Conservation (phyloP, 2,113 vertebrate species). For the Ammodytes dubius region DNA sequence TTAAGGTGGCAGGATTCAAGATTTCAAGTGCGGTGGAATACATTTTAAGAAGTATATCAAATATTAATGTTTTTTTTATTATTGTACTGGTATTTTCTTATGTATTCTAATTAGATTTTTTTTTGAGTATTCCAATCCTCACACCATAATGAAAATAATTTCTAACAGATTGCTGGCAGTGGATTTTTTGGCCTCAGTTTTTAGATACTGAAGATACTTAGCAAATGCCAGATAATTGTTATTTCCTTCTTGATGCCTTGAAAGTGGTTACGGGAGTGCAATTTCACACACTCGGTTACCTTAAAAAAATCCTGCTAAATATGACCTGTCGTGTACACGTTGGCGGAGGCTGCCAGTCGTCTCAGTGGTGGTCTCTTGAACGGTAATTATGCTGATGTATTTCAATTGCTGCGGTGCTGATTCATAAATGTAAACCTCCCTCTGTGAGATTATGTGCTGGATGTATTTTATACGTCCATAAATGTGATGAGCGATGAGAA, state of each 20-base stretch:
- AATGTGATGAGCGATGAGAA: constrained; percentile 30
- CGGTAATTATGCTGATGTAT: constrained; percentile 9
- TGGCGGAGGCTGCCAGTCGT: not conserved
- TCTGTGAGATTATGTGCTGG: constrained; percentile 20
- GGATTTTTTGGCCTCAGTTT: not conserved
- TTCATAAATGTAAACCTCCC: constrained; percentile 37
- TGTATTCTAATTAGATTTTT: not conserved
- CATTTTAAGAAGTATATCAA: too few relatives aligned
- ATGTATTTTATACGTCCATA: constrained; percentile 6
- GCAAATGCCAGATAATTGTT: not conserved
- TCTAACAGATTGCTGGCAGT: not conserved
- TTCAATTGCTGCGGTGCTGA: constrained; percentile 4
- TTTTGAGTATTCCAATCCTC: constrained; percentile 4
- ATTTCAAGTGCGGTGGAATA: not conserved
- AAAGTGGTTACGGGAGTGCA: not conserved
- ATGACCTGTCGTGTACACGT: not conserved
- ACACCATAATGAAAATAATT: not conserved
- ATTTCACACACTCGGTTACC: not conserved
- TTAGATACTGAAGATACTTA: not conserved
- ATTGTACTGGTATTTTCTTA: not conserved
- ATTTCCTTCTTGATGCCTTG: not conserved
- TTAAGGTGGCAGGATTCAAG: not conserved
- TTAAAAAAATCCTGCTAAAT: not conserved
- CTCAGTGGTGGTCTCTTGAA: constrained; percentile 8
- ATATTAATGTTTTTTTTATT: not conserved